Percentiles rank a stretch among this genome's conserved stretches.
Conservation (phyloP, 2,888 invertebrate genomes). For the Platycnemis pennipes region DNA sequence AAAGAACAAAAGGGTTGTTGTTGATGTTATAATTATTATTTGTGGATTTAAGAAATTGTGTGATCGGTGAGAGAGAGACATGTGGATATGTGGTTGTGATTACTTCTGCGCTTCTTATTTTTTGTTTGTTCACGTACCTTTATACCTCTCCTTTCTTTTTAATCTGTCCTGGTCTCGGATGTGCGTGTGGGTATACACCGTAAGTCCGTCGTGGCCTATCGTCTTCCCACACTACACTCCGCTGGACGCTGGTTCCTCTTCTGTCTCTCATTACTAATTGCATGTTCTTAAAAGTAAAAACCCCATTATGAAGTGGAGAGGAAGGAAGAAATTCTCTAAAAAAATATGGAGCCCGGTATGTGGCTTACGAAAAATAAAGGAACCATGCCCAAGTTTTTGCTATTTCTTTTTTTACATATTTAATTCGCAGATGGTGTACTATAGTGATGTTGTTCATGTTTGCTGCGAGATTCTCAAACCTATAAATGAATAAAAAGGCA, state of each 20-base stretch:
- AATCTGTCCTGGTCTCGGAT: not conserved
- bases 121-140: not conserved
- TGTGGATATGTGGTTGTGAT: slow-evolving; percentile 60
- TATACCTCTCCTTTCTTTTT: not conserved
- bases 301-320: not conserved
- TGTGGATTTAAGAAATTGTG: not conserved
- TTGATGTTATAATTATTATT: slow-evolving; percentile 23
- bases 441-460: slow-evolving; percentile 67
- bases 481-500: slow-evolving; percentile 66
- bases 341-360: not conserved
- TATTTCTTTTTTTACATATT: slow-evolving; percentile 37
- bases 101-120: slow-evolving; percentile 40
- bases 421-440: slow-evolving; percentile 61
- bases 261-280: not conserved
- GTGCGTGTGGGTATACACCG: not conserved
- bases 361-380: not conserved
- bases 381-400: slow-evolving; percentile 12
- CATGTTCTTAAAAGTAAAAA: not conserved
- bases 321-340: not conserved
- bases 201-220: not conserved
- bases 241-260: slow-evolving; percentile 1
- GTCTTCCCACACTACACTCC: not conserved
- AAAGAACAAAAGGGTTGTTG: not conserved
- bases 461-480: slow-evolving; percentile 62
- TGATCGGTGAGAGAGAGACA: slow-evolving; percentile 31